Conservation (phyloP, 2,113 vertebrate species). For the Scopus umbretta region DNA sequence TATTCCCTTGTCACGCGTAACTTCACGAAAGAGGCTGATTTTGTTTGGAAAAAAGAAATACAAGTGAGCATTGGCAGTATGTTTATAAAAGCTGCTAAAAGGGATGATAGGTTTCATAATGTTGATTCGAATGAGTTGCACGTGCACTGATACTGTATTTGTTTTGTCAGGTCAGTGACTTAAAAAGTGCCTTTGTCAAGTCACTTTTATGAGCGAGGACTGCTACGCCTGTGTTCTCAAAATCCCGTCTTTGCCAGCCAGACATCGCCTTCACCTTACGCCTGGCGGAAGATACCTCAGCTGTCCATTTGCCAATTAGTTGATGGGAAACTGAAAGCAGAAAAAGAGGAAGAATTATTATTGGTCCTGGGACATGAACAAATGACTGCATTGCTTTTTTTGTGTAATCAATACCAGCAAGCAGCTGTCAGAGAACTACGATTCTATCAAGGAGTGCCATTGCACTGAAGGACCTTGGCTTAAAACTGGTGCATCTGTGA, state of each 20-base stretch:
- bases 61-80: background rate
- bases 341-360: slow-evolving; percentile 31
- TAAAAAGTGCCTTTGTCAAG: slow-evolving; percentile 83
- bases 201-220: slow-evolving; percentile 68
- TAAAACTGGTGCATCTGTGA: slow-evolving; percentile 45
- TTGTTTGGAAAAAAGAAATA: background rate
- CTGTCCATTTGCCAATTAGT: slow-evolving; percentile 64
- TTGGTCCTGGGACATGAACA: slow-evolving; percentile 45
- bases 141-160: slow-evolving; percentile 57
- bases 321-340: slow-evolving; percentile 59
- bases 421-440: slow-evolving; percentile 11
- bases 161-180: slow-evolving; percentile 77
- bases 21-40: slow-evolving; percentile 42
- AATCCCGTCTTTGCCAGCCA: slow-evolving; percentile 54
- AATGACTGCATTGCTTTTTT: slow-evolving; percentile 61
- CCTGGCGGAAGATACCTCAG: slow-evolving; percentile 70
- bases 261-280: slow-evolving; percentile 59
- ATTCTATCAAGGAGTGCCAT: slow-evolving; percentile 70
- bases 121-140: background rate
- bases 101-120: background rate
- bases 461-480: slow-evolving; percentile 69
- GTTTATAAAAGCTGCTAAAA: background rate
- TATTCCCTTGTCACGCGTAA: slow-evolving; percentile 29
- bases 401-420: slow-evolving; percentile 52
- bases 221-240: slow-evolving; percentile 27